These are phyloP conservation scores for Sphenopsis melanotis DNA, from an alignment of 2,797 vertebrate species.

Conservation along the genomic window DNA sequence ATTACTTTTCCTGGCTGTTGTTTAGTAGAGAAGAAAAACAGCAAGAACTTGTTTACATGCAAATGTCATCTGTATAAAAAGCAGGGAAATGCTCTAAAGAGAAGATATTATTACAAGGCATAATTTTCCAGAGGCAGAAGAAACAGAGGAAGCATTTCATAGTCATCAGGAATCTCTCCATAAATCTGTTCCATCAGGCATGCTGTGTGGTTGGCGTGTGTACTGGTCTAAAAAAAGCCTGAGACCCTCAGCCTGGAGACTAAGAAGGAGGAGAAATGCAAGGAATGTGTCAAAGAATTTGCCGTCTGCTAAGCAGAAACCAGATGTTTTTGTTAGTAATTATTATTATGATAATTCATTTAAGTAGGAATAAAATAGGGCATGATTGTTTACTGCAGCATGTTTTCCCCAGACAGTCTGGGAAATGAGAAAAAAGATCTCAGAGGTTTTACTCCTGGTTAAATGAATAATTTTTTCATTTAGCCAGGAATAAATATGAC, in stretches of 20 bases:
- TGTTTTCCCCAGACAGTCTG: constrained; percentile 69
- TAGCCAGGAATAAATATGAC: constrained; percentile 66
- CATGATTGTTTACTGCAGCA: constrained; percentile 74
- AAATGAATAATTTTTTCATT: constrained; percentile 73
- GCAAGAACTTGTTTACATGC: constrained; percentile 26
- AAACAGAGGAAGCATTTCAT: background rate
- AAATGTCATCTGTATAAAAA: constrained; percentile 44
- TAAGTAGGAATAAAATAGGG: constrained; percentile 76
- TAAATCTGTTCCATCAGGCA: background rate
- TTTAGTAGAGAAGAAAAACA: background rate
- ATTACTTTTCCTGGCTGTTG: background rate
- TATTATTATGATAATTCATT: constrained; percentile 78
- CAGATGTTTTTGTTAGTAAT: constrained; percentile 76
- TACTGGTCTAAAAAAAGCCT: constrained; percentile 24
- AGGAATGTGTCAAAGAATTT: constrained; percentile 51
- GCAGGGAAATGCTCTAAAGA: background rate
- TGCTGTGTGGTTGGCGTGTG: background rate
- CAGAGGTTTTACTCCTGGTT: constrained; percentile 71
- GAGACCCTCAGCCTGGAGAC: constrained; percentile 27
- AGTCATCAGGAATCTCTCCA: background rate
- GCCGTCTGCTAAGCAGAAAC: constrained; percentile 51
- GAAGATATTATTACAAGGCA: background rate
- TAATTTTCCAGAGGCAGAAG: background rate
- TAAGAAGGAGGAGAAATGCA: constrained; percentile 23
- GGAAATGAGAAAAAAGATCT: constrained; percentile 71